Evolutionary conservation across 2,888 invertebrate genomes (phyloP).

Genomic region (Bugulina stolonifera): DNA sequence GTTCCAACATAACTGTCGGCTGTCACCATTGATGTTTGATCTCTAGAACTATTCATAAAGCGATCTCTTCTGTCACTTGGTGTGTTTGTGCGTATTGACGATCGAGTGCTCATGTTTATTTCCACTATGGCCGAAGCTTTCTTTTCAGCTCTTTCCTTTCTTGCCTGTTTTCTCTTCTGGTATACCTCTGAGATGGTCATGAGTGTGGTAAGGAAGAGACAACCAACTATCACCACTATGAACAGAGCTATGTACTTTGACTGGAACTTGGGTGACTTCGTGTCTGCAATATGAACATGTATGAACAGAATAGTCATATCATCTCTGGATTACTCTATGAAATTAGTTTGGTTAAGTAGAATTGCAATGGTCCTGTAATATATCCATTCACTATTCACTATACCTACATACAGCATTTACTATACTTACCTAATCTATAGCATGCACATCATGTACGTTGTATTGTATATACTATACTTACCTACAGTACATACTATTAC

Average conservation of each 20-base stretch:
- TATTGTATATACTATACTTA: background rate
- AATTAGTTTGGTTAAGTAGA: too few species aligned
- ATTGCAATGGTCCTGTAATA: too few species aligned
- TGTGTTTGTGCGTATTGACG: background rate
- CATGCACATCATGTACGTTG: background rate
- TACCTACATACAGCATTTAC: too few species aligned
- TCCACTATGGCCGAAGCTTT: background rate
- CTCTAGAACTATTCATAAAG: background rate
- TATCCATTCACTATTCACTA: too few species aligned
- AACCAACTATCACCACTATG: background rate
- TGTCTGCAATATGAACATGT: too few species aligned
- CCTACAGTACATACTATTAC: background rate
- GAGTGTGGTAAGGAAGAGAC: background rate
- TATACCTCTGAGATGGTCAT: conserved; percentile 4
- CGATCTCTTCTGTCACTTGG: background rate
- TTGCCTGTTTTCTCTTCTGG: background rate
- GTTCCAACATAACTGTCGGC: background rate
- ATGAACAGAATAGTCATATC: too few species aligned
- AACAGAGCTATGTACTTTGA: conserved; percentile 12
- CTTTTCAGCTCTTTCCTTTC: background rate
- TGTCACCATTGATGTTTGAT: background rate
- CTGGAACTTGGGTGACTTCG: background rate
- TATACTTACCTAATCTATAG: background rate
- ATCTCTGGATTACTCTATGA: too few species aligned
- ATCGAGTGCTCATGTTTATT: background rate